Evolutionary conservation across 2,888 invertebrate genomes (phyloP).

Genomic region (Melolontha melolontha): DNA sequence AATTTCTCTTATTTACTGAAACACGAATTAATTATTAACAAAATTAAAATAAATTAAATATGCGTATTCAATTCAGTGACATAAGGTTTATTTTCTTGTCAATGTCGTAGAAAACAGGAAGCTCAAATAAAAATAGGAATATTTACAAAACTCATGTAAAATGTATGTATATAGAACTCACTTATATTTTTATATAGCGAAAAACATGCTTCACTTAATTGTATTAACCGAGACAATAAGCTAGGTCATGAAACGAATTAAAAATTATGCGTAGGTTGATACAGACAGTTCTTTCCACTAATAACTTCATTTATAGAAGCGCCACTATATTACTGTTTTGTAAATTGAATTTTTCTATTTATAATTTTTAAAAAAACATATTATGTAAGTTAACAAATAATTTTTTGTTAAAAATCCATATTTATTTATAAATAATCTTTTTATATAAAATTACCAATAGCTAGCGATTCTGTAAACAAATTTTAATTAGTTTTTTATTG

Average conservation of each 20-base stretch:
- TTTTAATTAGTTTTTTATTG: no score
- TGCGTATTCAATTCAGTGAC: no score
- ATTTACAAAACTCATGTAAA: slow-evolving; percentile 12
- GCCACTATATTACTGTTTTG: neutral
- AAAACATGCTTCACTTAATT: slow-evolving; percentile 17
- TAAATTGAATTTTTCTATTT: neutral
- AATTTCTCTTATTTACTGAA: no score
- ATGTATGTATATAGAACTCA: slow-evolving; percentile 8
- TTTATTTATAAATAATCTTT: no score
- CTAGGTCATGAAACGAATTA: slow-evolving; percentile 11
- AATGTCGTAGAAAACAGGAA: neutral
- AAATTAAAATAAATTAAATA: no score
- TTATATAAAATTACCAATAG: no score
- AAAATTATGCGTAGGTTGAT: slow-evolving; percentile 8
- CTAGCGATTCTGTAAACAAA: no score
- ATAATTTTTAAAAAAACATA: neutral
- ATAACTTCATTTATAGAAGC: slow-evolving; percentile 19
- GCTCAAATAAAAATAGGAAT: neutral
- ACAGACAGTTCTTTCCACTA: neutral
- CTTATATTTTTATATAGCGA: slow-evolving; percentile 10
- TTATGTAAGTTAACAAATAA: no score
- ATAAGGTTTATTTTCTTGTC: neutral
- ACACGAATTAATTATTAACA: no score
- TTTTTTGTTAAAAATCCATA: no score
- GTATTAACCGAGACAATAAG: slow-evolving; percentile 29